phyloP scores from a whole-genome alignment of 2,797 vertebrate species.

The Sebastes steindachneri region DNA sequence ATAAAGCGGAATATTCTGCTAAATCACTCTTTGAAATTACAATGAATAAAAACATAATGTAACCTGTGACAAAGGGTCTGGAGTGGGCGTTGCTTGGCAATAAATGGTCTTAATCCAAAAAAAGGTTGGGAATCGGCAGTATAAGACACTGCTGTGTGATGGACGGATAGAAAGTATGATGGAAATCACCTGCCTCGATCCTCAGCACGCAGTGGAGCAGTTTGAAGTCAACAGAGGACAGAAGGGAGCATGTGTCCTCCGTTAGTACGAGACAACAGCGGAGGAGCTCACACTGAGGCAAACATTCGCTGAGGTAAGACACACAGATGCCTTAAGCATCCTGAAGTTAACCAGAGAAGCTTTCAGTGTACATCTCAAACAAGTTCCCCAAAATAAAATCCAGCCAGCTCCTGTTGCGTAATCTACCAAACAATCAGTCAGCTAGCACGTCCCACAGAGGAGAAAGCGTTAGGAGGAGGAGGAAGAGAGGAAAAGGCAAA shows the following conservation, averaged over 20 bases:
- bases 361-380: slow-evolving; percentile 64
- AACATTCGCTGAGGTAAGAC: slow-evolving; percentile 46
- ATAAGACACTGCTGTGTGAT: background rate
- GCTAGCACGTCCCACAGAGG: slow-evolving; percentile 55
- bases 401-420: slow-evolving; percentile 57
- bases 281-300: slow-evolving; percentile 23
- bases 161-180: background rate
- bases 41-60: background rate
- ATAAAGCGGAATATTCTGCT: background rate
- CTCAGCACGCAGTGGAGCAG: background rate
- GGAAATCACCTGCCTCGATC: background rate
- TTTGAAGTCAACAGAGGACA: slow-evolving; percentile 43
- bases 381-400: slow-evolving; percentile 49
- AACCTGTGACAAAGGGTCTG: background rate
- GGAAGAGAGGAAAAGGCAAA: slow-evolving; percentile 37
- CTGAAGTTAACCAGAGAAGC: slow-evolving; percentile 61
- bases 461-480: slow-evolving; percentile 3
- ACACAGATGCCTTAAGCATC: slow-evolving; percentile 41
- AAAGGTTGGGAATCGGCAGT: background rate
- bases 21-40: background rate
- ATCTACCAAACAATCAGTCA: slow-evolving; percentile 69
- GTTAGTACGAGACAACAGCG: slow-evolving; percentile 21
- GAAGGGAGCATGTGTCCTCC: slow-evolving; percentile 7
- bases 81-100: background rate
- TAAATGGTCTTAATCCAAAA: background rate